Base-by-base conservation (phyloP, 2,888 invertebrate species). In the Dexiosoma caninum region DNA sequence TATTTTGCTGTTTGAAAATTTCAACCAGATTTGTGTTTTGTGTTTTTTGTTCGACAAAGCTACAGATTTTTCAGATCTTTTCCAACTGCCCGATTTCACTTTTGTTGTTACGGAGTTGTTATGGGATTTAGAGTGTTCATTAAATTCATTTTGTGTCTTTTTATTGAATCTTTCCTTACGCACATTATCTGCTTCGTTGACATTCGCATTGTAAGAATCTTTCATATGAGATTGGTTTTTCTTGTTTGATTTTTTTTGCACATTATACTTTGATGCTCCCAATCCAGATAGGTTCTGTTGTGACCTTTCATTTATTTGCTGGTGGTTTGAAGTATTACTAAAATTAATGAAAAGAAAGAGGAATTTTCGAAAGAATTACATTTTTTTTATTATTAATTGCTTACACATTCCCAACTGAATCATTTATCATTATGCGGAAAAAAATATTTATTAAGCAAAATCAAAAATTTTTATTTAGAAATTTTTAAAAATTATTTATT, bases 11-110 rank as follows among this genome's bases (percentile, higher is more conserved):
- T 23, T 84, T 44, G 66, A 60, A 42, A 83, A 83, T 49, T 81
- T 82, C n/a, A 84, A 53, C 83, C 83, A 84, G n/a, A 69, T 82
- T 0, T 84, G 82, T 16, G 78, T 69, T 70, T 84, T 71, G 21
- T 75, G 57, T 42, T 83, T 84, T 27, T 83, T 83, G 35, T 75
- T 79, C 0, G 77, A 2, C n/a, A 80, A 66, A n/a, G 74, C 55
- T 21, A 77, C 57, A 53, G 83, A 70, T 42, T 83, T 84, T 14
- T 84, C 84, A 16, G 85, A 84, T 32, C 84, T 78, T 30, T 85
- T 85, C 84, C 84, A 84, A 70, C 84, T 84, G 10, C 74, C 83
- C 4, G 85, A 84, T 42, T 84, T 85, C 1, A 84, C 83, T 72
- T 83, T 84, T 12, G 82, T 82, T 19, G 64, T 51, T 49, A 27